Evolutionary conservation across 2,888 invertebrate genomes (phyloP).

Genomic region (Orthonychiurus folsomi): DNA sequence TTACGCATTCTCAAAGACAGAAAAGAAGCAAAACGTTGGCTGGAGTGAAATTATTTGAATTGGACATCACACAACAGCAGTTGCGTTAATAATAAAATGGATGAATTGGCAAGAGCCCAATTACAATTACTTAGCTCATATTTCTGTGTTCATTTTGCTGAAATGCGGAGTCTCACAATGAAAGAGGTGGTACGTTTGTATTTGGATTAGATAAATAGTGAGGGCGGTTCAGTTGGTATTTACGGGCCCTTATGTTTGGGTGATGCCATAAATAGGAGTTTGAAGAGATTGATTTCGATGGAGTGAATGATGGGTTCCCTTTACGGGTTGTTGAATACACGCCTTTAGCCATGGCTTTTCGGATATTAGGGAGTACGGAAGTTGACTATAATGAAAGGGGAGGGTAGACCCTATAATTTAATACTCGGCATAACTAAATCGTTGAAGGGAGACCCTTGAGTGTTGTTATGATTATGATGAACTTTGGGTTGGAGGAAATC

Average conservation of each 20-base stretch:
- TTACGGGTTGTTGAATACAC: neutral
- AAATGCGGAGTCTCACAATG: neutral
- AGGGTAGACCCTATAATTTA: slow-evolving; percentile 18
- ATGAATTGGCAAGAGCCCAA: too few relatives aligned
- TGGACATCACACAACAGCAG: too few relatives aligned
- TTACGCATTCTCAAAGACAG: too few relatives aligned
- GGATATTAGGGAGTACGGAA: too few relatives aligned
- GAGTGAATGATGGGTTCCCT: neutral
- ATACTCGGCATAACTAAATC: slow-evolving; percentile 19
- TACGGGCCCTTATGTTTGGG: neutral
- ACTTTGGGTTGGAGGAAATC: slow-evolving; percentile 1
- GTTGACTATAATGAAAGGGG: too few relatives aligned
- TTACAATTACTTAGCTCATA: too few relatives aligned
- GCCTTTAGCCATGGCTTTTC: neutral
- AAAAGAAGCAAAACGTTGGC: too few relatives aligned
- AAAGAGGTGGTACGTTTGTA: neutral
- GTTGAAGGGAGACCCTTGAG: slow-evolving; percentile 18
- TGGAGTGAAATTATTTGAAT: too few relatives aligned
- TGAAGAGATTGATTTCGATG: slow-evolving; percentile 1
- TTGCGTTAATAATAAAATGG: too few relatives aligned
- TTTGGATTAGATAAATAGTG: neutral
- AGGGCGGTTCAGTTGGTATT: neutral
- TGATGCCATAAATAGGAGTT: neutral
- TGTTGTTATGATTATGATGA: slow-evolving; percentile 20
- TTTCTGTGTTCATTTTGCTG: too few relatives aligned